Percentiles rank a stretch among this genome's conserved stretches.
phyloP scores from a whole-genome alignment of 2,888 invertebrate species.

The Gymnoscelis rufifasciata region DNA sequence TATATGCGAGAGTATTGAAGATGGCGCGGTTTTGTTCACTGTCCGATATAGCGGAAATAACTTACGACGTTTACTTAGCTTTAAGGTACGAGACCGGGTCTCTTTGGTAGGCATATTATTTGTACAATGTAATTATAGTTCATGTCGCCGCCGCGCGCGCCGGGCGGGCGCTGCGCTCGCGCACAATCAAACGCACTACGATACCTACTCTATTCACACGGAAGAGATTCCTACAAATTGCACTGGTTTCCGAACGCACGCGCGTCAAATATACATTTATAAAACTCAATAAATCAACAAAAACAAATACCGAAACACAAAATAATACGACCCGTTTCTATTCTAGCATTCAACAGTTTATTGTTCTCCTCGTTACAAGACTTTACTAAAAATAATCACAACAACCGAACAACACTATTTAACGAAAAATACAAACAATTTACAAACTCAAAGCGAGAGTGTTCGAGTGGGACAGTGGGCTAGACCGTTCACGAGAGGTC shows the following conservation, averaged over 20 bases:
- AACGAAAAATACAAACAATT: conserved; percentile 76
- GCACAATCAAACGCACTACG: conserved; percentile 66
- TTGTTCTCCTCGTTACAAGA: conserved; percentile 67
- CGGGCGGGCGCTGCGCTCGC: conserved; percentile 55
- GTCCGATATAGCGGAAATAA: conserved; percentile 66
- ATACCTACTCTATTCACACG: conserved; percentile 77
- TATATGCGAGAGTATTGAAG: conserved; percentile 77
- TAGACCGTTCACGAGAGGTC: conserved; percentile 51
- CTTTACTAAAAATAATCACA: conserved; percentile 74
- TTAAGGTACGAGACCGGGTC: conserved; percentile 80
- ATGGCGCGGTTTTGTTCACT: conserved; percentile 72
- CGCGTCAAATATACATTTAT: conserved; percentile 69
- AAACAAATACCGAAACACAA: conserved; percentile 72
- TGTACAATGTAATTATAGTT: conserved; percentile 77
- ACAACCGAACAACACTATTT: conserved; percentile 79
- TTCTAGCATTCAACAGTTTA: conserved; percentile 76
- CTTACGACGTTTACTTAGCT: conserved; percentile 76
- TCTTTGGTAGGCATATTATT: conserved; percentile 80
- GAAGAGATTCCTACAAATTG: conserved; percentile 79
- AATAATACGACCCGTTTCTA: conserved; percentile 79
- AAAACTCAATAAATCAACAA: conserved; percentile 73
- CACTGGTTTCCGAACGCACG: conserved; percentile 78
- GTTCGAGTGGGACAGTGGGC: conserved; percentile 62
- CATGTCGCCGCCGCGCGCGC: conserved; percentile 61
- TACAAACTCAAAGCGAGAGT: conserved; percentile 72